Conservation (phyloP, 2,113 vertebrate genomes). For the Hiodon tergisus region DNA sequence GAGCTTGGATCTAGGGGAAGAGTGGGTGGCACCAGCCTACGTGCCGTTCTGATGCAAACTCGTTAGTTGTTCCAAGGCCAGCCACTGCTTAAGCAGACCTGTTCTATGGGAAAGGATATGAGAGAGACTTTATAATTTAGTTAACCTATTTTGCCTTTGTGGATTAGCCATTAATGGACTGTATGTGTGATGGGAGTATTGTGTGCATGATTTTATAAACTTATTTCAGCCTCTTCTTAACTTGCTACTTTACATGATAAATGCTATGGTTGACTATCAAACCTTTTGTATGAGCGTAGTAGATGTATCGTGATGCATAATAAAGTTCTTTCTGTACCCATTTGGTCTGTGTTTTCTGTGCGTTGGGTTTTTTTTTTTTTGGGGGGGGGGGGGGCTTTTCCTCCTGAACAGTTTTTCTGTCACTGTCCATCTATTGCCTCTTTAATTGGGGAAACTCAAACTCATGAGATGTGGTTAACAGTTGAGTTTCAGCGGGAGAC, state of each 20-base stretch:
- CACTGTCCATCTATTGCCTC: no score
- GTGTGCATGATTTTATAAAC: constrained; percentile 17
- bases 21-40: background rate
- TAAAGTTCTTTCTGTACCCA: constrained; percentile 50
- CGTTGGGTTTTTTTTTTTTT: background rate
- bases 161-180: constrained; percentile 15
- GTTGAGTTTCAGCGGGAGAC: no score
- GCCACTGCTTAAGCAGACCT: background rate
- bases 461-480: no score
- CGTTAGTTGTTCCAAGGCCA: background rate
- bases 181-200: background rate
- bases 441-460: no score
- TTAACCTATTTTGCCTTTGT: constrained; percentile 2
- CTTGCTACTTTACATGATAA: constrained; percentile 3
- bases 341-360: background rate
- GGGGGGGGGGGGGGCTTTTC: background rate
- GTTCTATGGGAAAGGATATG: background rate
- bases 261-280: constrained; percentile 1
- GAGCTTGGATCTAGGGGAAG: background rate
- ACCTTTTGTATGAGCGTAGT: constrained; percentile 15
- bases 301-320: constrained; percentile 41
- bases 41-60: background rate
- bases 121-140: background rate
- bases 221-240: background rate
- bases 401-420: no score